A percentile compares a stretch with the other conserved stretches of the same genome.
Evolutionary conservation across 2,888 invertebrate species (phyloP).

Genomic region (Callyntrura guangdongensis): DNA sequence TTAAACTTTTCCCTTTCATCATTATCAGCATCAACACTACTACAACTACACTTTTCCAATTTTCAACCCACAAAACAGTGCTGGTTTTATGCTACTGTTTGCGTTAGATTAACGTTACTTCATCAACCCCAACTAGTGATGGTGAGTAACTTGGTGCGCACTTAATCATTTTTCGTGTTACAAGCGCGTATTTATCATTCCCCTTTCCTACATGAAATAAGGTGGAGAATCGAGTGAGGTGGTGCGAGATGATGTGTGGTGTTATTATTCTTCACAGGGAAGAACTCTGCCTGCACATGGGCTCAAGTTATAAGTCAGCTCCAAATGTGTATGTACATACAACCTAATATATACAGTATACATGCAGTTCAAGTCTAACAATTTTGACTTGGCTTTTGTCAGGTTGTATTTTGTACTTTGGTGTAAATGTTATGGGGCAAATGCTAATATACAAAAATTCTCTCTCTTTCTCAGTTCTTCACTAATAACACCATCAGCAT

Average conservation of each 20-base stretch:
- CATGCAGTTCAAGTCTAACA: background rate
- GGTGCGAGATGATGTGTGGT: background rate
- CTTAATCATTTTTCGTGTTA: background rate
- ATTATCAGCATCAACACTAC: background rate
- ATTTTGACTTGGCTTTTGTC: conserved; percentile 15
- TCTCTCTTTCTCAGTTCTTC: conserved; percentile 24
- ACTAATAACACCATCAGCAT: conserved; percentile 37
- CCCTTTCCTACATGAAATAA: no score
- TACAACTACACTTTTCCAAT: background rate
- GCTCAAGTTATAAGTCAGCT: background rate
- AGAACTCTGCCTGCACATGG: background rate
- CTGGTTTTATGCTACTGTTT: background rate
- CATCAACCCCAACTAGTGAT: conserved; percentile 45
- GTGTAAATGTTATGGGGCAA: background rate
- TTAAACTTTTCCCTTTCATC: conserved; percentile 51
- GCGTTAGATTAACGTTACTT: conserved; percentile 9
- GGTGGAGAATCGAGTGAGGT: background rate
- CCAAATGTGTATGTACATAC: background rate
- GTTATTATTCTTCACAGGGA: conserved; percentile 27
- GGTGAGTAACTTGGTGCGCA: conserved; percentile 24
- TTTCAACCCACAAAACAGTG: background rate
- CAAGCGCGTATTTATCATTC: background rate
- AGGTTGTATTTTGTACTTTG: background rate
- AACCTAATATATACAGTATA: conserved; percentile 6
- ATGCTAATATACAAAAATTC: conserved; percentile 29